Evolutionary conservation across 1,140 invertebrate genomes (phyloP).

Genomic region (Brachionus plicatilis): DNA sequence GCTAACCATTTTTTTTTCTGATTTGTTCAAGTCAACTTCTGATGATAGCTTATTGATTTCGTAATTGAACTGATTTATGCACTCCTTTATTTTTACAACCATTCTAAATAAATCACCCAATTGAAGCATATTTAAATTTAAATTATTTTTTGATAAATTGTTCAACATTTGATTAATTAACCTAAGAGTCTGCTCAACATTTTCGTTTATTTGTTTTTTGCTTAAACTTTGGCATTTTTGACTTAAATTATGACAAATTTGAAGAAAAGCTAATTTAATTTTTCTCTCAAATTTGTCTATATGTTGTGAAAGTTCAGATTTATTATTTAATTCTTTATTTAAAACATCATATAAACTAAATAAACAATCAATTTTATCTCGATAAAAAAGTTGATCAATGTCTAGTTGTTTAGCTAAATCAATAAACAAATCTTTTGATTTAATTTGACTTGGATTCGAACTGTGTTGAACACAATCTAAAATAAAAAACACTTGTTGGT

Average conservation of each 20-base stretch:
- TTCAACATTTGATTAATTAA: background rate
- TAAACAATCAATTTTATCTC: background rate
- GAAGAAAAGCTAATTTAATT: background rate
- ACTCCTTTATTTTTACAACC: background rate
- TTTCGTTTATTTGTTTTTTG: background rate
- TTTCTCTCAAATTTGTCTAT: background rate
- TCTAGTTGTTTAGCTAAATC: background rate
- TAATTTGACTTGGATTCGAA: background rate
- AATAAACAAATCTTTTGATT: background rate
- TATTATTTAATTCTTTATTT: background rate
- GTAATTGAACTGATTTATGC: background rate
- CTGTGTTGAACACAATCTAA: background rate
- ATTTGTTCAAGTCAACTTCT: background rate
- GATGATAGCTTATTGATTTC: background rate
- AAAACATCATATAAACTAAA: background rate
- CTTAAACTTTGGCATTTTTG: background rate
- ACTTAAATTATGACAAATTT: background rate
- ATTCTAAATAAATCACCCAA: background rate
- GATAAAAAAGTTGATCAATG: background rate
- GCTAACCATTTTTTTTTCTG: background rate
- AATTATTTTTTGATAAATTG: background rate
- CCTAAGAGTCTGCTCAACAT: background rate
- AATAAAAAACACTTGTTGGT: background rate
- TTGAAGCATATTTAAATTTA: background rate
- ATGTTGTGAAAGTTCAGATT: background rate